Percentiles rank a stretch among this genome's conserved stretches.
Conservation (phyloP, 2,888 invertebrate species). For the Amblyjoppa fuscipennis region DNA sequence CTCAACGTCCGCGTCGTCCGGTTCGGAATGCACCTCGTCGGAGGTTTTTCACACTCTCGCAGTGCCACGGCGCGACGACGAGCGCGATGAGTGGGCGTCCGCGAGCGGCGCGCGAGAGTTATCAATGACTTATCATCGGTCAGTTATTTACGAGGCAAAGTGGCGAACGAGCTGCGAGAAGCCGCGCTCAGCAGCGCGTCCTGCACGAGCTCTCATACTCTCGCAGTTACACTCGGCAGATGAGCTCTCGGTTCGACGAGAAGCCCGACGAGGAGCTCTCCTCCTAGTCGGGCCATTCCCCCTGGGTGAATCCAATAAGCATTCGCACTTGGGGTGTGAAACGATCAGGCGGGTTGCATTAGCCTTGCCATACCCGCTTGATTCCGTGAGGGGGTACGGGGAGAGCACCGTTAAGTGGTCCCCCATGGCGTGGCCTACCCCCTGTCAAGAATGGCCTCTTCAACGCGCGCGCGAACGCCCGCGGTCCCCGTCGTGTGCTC, state of each 20-base stretch:
- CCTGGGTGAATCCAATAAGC: slow-evolving; percentile 68
- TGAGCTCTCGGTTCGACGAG: slow-evolving; percentile 33
- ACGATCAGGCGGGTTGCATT: slow-evolving; percentile 77
- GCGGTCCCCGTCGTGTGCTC: slow-evolving; percentile 56
- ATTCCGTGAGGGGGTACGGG: slow-evolving; percentile 62
- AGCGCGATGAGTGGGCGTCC: slow-evolving; percentile 55
- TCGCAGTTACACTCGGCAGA: background rate
- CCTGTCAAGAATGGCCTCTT: slow-evolving; percentile 79
- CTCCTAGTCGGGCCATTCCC: slow-evolving; percentile 51
- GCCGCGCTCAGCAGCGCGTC: slow-evolving; percentile 17
- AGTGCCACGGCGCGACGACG: slow-evolving; percentile 24
- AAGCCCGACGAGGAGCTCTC: slow-evolving; percentile 8
- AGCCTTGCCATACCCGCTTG: slow-evolving; percentile 66
- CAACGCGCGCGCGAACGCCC: slow-evolving; percentile 49
- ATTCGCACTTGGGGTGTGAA: slow-evolving; percentile 77
- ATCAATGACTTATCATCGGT: slow-evolving; percentile 66
- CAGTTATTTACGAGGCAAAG: slow-evolving; percentile 61
- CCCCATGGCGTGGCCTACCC: slow-evolving; percentile 82
- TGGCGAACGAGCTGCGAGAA: slow-evolving; percentile 17
- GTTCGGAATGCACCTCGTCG: slow-evolving; percentile 47
- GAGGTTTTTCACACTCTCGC: slow-evolving; percentile 51
- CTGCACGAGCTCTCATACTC: slow-evolving; percentile 9
- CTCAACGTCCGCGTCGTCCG: slow-evolving; percentile 36
- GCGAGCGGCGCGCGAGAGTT: slow-evolving; percentile 47
- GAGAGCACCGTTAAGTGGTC: slow-evolving; percentile 82